Percentiles rank a stretch among this genome's conserved stretches.
These are phyloP conservation scores for Malthinus flaveolus DNA, from an alignment of 2,888 invertebrate species.

Conservation along the genomic window DNA sequence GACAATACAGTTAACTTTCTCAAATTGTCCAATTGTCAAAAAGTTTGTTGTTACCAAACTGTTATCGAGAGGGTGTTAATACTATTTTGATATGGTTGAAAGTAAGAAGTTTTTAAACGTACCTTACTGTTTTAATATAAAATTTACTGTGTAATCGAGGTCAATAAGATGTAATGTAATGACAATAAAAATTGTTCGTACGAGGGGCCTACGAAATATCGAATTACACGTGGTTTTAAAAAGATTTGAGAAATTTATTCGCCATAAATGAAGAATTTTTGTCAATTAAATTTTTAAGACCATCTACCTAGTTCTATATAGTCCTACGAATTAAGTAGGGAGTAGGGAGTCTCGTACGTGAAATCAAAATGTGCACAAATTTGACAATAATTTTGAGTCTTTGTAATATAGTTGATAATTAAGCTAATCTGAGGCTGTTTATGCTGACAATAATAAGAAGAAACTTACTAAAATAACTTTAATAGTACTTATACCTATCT, in stretches of 20 bases:
- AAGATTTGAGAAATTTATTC: too few species aligned
- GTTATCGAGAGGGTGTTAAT: conserved; percentile 7
- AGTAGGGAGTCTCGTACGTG: background rate
- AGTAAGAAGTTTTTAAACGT: conserved; percentile 4
- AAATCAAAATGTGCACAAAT: conserved; percentile 36
- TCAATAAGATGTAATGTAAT: conserved; percentile 28
- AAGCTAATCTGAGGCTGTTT: conserved; percentile 39
- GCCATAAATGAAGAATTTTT: too few species aligned
- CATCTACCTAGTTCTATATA: too few species aligned
- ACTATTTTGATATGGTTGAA: conserved; percentile 11
- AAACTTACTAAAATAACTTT: conserved; percentile 22
- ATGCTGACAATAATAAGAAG: conserved; percentile 34
- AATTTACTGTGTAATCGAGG: conserved; percentile 22
- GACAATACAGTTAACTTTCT: conserved; percentile 32
- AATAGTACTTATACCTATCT: conserved; percentile 18
- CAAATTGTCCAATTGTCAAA: conserved; percentile 34
- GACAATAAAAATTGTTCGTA: conserved; percentile 31
- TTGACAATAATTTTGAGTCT: conserved; percentile 36
- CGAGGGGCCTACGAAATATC: too few species aligned
- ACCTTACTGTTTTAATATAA: conserved; percentile 14
- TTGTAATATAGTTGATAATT: conserved; percentile 32
- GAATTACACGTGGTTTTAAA: too few species aligned
- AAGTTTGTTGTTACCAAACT: conserved; percentile 14
- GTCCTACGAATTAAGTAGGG: background rate
- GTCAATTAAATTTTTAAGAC: too few species aligned